phyloP scores from a whole-genome alignment of 2,888 invertebrate genomes.

The Dryobotodes eremita region DNA sequence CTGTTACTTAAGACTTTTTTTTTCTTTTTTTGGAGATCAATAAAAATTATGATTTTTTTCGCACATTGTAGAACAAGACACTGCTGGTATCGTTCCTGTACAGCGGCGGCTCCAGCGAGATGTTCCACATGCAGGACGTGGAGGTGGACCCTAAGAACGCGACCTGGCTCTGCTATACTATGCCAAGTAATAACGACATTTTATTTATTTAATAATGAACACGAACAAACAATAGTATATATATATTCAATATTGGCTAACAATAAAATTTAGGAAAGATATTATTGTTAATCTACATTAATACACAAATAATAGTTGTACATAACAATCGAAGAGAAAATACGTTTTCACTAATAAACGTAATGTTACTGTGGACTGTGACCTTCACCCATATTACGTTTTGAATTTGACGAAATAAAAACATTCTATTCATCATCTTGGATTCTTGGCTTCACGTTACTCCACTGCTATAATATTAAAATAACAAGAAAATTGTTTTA shows the following conservation, averaged over 20 bases:
- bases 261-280: background rate
- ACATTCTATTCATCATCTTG: background rate
- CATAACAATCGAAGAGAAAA: background rate
- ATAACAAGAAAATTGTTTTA: background rate
- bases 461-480: background rate
- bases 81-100: conserved; percentile 96
- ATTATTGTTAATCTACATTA: background rate
- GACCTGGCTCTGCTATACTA: conserved; percentile 97
- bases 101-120: conserved; percentile 95
- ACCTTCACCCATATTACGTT: too few relatives aligned
- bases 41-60: background rate
- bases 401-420: background rate
- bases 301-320: background rate
- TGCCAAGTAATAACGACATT: conserved; percentile 90
- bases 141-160: conserved; percentile 96
- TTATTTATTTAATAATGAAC: background rate
- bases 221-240: background rate
- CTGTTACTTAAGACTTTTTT: too few relatives aligned
- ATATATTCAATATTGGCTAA: background rate
- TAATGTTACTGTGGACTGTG: background rate
- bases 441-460: background rate
- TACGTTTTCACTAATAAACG: background rate
- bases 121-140: conserved; percentile 94
- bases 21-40: background rate
- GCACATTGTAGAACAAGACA: conserved; percentile 95